Conservation (phyloP, 1,140 invertebrate species). For the Venturia canescens region DNA sequence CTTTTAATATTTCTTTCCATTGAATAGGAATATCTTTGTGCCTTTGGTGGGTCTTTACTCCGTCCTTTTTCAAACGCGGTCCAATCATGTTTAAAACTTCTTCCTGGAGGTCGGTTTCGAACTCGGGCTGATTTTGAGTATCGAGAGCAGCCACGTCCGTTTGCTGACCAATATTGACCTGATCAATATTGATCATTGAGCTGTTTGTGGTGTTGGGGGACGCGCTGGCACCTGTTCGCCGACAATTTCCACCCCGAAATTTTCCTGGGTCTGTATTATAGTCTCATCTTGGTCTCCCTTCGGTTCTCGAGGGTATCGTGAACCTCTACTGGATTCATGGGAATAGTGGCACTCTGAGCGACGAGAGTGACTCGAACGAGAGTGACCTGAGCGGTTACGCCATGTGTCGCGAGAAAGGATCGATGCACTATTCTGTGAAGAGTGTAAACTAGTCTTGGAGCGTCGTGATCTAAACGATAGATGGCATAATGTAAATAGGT, state of each 20-base stretch:
- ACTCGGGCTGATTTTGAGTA: not conserved
- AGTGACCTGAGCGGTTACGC: not conserved
- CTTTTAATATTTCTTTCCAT: conserved; percentile 20
- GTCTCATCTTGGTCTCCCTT: not conserved
- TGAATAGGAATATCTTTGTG: too few species aligned
- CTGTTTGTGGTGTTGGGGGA: not conserved
- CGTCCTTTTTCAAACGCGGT: not conserved
- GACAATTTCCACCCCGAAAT: not conserved
- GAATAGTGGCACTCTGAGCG: too few species aligned
- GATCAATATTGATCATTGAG: too few species aligned
- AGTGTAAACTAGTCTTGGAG: not conserved
- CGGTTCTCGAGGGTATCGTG: not conserved
- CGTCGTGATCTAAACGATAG: not conserved
- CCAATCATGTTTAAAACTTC: conserved; percentile 11
- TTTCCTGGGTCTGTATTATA: not conserved
- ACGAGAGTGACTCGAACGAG: not conserved
- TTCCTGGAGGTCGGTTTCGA: not conserved
- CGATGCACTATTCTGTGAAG: not conserved
- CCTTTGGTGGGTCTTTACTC: too few species aligned
- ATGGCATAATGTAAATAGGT: not conserved
- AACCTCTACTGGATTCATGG: not conserved
- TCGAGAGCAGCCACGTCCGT: not conserved
- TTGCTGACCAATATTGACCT: not conserved
- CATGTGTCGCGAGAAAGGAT: not conserved
- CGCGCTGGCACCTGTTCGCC: not conserved